Percentiles rank a stretch among this genome's conserved stretches.
Conservation (phyloP, 2,888 invertebrate species). For the Tupiocoris notatus region DNA sequence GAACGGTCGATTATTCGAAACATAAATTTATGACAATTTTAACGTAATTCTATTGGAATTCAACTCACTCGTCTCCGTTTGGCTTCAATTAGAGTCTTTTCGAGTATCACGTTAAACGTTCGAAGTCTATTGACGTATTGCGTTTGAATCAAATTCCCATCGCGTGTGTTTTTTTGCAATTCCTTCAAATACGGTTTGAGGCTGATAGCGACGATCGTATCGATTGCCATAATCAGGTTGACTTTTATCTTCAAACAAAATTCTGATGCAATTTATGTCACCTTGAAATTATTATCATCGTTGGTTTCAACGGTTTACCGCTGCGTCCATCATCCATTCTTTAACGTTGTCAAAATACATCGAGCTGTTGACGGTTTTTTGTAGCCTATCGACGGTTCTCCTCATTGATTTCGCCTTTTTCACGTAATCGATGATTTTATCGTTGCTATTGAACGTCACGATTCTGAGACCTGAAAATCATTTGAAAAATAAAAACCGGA, state of each 20-base stretch:
- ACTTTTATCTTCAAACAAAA: too few relatives aligned
- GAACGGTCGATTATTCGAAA: too few relatives aligned
- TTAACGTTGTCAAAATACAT: slow-evolving; percentile 27
- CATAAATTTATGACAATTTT: neutral
- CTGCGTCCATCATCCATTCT: slow-evolving; percentile 29
- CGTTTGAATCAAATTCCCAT: slow-evolving; percentile 20
- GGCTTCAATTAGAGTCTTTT: neutral
- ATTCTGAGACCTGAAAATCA: slow-evolving; percentile 19
- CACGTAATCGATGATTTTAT: slow-evolving; percentile 12
- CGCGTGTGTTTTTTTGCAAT: slow-evolving; percentile 9
- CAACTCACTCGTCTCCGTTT: slow-evolving; percentile 16
- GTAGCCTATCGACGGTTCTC: neutral
- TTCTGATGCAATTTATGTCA: too few relatives aligned
- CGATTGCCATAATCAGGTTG: too few relatives aligned
- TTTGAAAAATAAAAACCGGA: too few relatives aligned
- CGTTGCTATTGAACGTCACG: slow-evolving; percentile 13
- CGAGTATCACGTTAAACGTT: slow-evolving; percentile 1
- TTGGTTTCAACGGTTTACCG: slow-evolving; percentile 20
- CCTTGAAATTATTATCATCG: too few relatives aligned
- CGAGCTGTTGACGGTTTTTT: slow-evolving; percentile 13
- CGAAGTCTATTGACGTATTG: slow-evolving; percentile 23
- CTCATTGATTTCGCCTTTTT: slow-evolving; percentile 1
- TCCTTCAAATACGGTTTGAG: slow-evolving; percentile 1
- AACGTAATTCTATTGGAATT: neutral
- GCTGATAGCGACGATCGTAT: neutral